Conservation (phyloP, 2,888 invertebrate genomes). For the Timema podura region DNA sequence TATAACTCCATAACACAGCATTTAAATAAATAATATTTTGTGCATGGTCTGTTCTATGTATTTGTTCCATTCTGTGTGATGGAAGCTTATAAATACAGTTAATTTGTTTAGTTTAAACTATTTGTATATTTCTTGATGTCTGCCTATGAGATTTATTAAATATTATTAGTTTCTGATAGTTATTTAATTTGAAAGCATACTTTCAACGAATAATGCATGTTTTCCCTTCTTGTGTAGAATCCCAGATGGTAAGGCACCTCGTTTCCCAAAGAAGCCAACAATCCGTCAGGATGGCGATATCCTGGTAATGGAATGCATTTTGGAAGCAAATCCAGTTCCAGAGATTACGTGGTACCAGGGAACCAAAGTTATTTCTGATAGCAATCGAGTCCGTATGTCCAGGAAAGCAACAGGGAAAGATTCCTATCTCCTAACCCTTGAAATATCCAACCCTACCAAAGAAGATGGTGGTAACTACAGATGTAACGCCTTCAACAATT, state of each 20-base stretch:
- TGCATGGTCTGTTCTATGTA: neutral
- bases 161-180: too few species aligned
- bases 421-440: constrained; percentile 84
- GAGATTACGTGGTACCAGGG: constrained; percentile 96
- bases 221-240: constrained; percentile 56
- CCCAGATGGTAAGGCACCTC: constrained; percentile 91
- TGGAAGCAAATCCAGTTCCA: constrained; percentile 93
- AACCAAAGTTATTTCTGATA: constrained; percentile 75
- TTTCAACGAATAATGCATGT: too few species aligned
- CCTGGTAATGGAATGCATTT: constrained; percentile 90
- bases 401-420: constrained; percentile 86
- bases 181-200: too few species aligned
- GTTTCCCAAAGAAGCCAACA: constrained; percentile 95
- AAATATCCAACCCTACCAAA: constrained; percentile 91
- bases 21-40: too few species aligned
- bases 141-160: too few species aligned
- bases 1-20: too few species aligned
- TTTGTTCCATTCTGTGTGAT: too few species aligned
- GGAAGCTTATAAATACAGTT: too few species aligned
- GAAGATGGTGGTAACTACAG: constrained; percentile 98
- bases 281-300: constrained; percentile 91
- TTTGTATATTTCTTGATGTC: too few species aligned
- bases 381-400: constrained; percentile 84
- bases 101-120: too few species aligned
- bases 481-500: constrained; percentile 97